Evolutionary conservation across 2,797 vertebrate genomes (phyloP).

Genomic region (Alcedo atthis): DNA sequence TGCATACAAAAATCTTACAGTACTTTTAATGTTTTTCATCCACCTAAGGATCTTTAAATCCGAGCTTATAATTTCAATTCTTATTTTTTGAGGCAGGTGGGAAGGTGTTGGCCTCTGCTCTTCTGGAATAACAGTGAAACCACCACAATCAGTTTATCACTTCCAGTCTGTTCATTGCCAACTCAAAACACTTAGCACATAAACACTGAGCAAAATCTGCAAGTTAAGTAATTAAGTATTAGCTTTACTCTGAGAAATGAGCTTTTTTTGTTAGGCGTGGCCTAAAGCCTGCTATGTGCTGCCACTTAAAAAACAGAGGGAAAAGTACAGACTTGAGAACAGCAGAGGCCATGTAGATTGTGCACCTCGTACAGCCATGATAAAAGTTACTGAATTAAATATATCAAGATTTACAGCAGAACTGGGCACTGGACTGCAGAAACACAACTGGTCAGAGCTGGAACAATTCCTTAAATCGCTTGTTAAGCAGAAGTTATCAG

Average conservation of each 20-base stretch:
- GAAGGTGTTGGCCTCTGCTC: neutral
- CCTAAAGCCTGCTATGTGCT: neutral
- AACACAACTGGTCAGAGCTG: constrained; percentile 19
- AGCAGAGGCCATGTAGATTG: neutral
- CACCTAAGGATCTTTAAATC: neutral
- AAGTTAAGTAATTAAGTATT: neutral
- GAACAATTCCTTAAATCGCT: constrained; percentile 73
- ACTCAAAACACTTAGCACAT: neutral
- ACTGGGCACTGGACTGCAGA: neutral
- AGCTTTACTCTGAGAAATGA: neutral
- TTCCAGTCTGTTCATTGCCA: fast-evolving
- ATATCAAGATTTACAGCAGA: neutral
- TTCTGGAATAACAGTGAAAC: neutral
- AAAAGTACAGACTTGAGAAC: fast-evolving
- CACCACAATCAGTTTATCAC: neutral
- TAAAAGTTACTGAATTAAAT: neutral
- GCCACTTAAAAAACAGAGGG: neutral
- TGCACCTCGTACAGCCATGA: fast-evolving
- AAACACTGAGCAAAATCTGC: neutral
- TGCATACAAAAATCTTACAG: neutral
- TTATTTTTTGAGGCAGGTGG: neutral
- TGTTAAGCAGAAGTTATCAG: constrained; percentile 81
- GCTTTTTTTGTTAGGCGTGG: neutral
- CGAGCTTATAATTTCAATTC: neutral
- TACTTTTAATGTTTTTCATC: neutral